Evolutionary conservation across 2,888 invertebrate genomes (phyloP), one percentile per base, ranked within the genome.

Genomic region (Synergus gifuensis): DNA sequence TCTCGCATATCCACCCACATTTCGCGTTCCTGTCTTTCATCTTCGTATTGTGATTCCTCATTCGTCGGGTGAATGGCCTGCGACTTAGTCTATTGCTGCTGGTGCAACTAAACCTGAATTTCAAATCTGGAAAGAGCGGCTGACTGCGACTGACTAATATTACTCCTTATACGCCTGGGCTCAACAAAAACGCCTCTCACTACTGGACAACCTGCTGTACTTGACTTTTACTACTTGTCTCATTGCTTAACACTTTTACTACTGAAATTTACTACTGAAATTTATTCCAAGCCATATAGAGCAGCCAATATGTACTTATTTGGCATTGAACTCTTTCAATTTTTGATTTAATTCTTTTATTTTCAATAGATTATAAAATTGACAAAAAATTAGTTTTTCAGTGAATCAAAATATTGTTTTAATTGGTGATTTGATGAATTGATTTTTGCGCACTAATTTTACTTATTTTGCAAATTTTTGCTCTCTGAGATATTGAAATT

Each of bases 101-200:
- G 40, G 42, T 66, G 63, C 40, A 2, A 66, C 42, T 3, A 44
- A 18, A 67, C 12, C 42, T 44, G 22, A 46, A 73, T 54, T 54
- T 73, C 11, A 49, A 36, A 54, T 73, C 73, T 73, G 73, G 73
- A 73, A 40, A 73, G 54, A 54, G 73, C 73, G 73, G 54, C 73
- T 54, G 73, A 73, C 73, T 14, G 11, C n/a, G 3, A 54, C 73
- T 73, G 54, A 73, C 73, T n/a, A n/a, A n/a, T n/a, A 54, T 49
- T 73, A 36, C n/a, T 54, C 73, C 36, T 73, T 49, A 22, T 49
- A 40, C 73, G 49, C 36, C 73, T 54, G 54, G 49, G n/a, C 46
- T 28, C 7, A 54, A 0, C 69, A 54, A n/a, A n/a, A 40, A 36
- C 73, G 36, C 36, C 73, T 54, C 49, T 73, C 49, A 40, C 73